Conservation (phyloP, 1,140 invertebrate species). For the Centruroides vittatus region DNA sequence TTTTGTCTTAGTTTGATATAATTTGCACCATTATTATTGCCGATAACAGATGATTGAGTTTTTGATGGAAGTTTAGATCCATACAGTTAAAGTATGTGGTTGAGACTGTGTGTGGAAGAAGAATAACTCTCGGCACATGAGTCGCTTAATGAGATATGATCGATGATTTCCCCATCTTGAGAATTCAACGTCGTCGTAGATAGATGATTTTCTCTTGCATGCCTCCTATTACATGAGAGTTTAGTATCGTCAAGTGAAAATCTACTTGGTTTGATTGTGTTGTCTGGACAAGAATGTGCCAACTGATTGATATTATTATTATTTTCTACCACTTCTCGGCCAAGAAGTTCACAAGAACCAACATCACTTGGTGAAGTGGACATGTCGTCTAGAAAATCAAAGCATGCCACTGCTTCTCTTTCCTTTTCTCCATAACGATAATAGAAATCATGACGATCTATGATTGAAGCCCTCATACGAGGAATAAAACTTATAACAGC, state of each 20-base stretch:
- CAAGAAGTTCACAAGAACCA: constrained; percentile 22
- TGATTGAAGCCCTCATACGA: constrained; percentile 44
- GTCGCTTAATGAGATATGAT: constrained; percentile 27
- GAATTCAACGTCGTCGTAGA: constrained; percentile 10
- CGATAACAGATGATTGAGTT: too few relatives aligned
- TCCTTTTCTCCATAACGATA: constrained; percentile 60
- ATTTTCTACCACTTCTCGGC: constrained; percentile 7
- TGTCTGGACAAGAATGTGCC: neutral
- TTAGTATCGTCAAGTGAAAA: neutral
- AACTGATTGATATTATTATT: constrained; percentile 10
- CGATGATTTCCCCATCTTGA: constrained; percentile 22
- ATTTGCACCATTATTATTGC: too few relatives aligned
- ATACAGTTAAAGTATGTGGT: neutral
- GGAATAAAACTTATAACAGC: constrained; percentile 37
- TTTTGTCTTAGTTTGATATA: too few relatives aligned
- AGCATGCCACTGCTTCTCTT: constrained; percentile 54
- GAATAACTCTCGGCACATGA: constrained; percentile 28
- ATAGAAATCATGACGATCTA: constrained; percentile 55
- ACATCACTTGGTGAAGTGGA: constrained; percentile 25
- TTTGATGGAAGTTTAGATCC: too few relatives aligned
- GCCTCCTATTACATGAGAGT: neutral
- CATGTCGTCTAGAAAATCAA: constrained; percentile 59
- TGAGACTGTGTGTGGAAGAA: constrained; percentile 20
- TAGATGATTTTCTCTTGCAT: constrained; percentile 4
- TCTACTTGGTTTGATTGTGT: neutral